Conservation (phyloP, 2,888 invertebrate genomes). For the Tyria jacobaeae region DNA sequence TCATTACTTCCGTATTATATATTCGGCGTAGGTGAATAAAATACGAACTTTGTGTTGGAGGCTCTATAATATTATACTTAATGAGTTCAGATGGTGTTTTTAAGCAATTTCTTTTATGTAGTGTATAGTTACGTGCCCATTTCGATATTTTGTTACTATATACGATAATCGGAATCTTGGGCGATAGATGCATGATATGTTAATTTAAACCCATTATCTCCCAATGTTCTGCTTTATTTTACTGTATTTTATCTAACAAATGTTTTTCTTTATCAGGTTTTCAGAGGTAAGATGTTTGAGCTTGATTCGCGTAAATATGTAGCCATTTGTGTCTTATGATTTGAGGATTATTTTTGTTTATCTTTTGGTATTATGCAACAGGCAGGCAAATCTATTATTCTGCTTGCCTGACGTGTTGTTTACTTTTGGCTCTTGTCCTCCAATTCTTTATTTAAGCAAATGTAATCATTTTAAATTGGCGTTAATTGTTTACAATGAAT, state of each 20-base stretch:
- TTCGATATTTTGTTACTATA: slow-evolving; percentile 49
- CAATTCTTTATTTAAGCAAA: slow-evolving; percentile 40
- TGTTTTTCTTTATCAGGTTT: slow-evolving; percentile 79
- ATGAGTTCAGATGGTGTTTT: slow-evolving; percentile 27
- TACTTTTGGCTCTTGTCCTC: slow-evolving; percentile 37
- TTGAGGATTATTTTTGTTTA: slow-evolving; percentile 53
- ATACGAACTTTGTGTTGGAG: slow-evolving; percentile 48
- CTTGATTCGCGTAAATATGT: slow-evolving; percentile 69
- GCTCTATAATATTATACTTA: slow-evolving; percentile 41
- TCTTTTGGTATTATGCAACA: slow-evolving; percentile 26
- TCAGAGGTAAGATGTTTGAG: slow-evolving; percentile 79
- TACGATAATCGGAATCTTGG: slow-evolving; percentile 51
- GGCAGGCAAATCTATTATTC: slow-evolving; percentile 29
- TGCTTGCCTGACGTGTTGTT: slow-evolving; percentile 34
- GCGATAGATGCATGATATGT: slow-evolving; percentile 20
- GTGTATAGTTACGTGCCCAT: slow-evolving; percentile 45
- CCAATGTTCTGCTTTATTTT: slow-evolving; percentile 52
- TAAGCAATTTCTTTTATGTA: slow-evolving; percentile 35
- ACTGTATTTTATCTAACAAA: slow-evolving; percentile 52
- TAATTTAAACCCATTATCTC: slow-evolving; percentile 13
- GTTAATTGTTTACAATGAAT: slow-evolving; percentile 29
- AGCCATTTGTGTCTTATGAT: slow-evolving; percentile 58
- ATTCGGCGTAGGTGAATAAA: slow-evolving; percentile 50
- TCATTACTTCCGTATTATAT: slow-evolving; percentile 31
- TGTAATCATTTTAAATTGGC: slow-evolving; percentile 47